A percentile compares a stretch with the other conserved stretches of the same genome.
phyloP scores from a whole-genome alignment of 1,140 invertebrate genomes.

The Leptopilina clavipes region DNA sequence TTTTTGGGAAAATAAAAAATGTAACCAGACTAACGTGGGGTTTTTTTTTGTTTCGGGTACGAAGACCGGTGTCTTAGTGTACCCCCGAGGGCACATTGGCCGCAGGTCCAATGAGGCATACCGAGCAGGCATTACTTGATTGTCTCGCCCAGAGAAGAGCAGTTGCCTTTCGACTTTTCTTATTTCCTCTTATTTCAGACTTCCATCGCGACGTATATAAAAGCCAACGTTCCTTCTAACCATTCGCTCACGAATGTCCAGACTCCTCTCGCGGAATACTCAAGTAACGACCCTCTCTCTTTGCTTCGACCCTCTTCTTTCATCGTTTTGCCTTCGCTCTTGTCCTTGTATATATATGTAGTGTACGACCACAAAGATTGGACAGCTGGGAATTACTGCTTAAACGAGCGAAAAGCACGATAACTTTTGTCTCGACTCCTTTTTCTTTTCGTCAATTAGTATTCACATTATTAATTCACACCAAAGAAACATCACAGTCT shows the following conservation, averaged over 20 bases:
- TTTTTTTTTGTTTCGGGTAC: conserved; percentile 44
- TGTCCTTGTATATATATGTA: conserved; percentile 53
- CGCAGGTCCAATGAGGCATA: conserved; percentile 63
- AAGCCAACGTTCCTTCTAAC: conserved; percentile 38
- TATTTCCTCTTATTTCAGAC: conserved; percentile 45
- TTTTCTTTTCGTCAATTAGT: background rate
- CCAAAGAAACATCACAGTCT: background rate
- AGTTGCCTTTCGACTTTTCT: conserved; percentile 40
- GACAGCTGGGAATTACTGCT: conserved; percentile 58
- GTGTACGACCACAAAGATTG: conserved; percentile 57
- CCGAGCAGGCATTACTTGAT: conserved; percentile 74
- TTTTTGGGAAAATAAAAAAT: conserved; percentile 50
- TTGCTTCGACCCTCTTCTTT: conserved; percentile 26
- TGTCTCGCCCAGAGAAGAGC: conserved; percentile 61
- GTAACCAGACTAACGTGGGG: conserved; percentile 50
- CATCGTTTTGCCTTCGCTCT: conserved; percentile 39
- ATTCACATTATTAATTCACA: conserved; percentile 7
- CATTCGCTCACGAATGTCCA: conserved; percentile 46
- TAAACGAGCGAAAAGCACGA: conserved; percentile 49
- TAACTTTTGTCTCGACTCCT: background rate
- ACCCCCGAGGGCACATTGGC: conserved; percentile 64
- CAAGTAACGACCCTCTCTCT: conserved; percentile 47
- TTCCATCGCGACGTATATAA: conserved; percentile 38
- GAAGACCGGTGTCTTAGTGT: conserved; percentile 61
- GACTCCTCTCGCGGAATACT: conserved; percentile 50